These are phyloP conservation scores for Apaloderma vittatum DNA, from an alignment of 2,113 vertebrate genomes.

Conservation along the genomic window DNA sequence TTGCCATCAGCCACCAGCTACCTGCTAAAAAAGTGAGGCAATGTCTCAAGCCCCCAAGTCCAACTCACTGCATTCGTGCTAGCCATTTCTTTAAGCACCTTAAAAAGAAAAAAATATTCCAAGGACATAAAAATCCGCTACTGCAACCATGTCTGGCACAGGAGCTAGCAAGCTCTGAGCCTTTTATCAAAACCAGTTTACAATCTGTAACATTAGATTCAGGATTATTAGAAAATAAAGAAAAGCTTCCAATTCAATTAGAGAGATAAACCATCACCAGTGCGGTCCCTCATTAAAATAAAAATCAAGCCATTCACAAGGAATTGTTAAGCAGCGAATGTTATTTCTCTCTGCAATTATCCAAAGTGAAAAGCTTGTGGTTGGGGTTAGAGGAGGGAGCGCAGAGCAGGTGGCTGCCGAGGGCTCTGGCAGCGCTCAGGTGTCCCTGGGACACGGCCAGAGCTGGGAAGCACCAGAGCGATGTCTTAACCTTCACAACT, in stretches of 20 bases:
- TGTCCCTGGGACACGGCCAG: not conserved
- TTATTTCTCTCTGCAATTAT: not conserved
- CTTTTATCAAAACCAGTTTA: not conserved
- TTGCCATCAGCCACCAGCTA: not conserved
- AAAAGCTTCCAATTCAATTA: conserved; percentile 15
- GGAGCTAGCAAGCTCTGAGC: not conserved
- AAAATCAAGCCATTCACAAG: conserved; percentile 10
- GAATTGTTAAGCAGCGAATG: not conserved
- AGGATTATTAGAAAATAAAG: conserved; percentile 38
- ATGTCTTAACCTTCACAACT: not conserved
- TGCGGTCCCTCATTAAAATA: not conserved
- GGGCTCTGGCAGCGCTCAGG: not conserved
- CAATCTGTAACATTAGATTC: conserved; percentile 9
- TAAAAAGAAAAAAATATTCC: not conserved
- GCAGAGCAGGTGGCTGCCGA: fast-evolving
- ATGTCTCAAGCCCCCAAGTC: not conserved
- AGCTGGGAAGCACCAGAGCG: not conserved
- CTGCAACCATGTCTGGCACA: not conserved
- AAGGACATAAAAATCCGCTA: not conserved
- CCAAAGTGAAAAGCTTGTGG: not conserved
- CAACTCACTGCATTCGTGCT: not conserved
- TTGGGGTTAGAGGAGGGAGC: not conserved
- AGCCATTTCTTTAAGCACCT: not conserved
- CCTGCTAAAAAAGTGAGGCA: not conserved
- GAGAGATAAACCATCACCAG: not conserved